A percentile compares a stretch with the other conserved stretches of the same genome.
These are phyloP conservation scores for Mnemiopsis leidyi DNA, from an alignment of 37 sponge, comb jelly and placozoan genomes.

Conservation along the genomic window DNA sequence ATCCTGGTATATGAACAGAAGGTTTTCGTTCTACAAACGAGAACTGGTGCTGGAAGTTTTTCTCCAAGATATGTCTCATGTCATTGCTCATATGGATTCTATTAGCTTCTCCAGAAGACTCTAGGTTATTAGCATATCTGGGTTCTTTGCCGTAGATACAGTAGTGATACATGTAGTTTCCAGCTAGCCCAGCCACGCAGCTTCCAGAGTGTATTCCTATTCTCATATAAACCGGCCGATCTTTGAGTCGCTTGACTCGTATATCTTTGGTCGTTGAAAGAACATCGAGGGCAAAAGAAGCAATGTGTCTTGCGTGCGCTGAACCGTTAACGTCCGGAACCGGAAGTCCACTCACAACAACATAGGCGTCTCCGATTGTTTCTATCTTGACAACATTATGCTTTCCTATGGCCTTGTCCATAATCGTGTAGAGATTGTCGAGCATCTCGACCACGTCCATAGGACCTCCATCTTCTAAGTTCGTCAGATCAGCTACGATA, in stretches of 20 bases:
- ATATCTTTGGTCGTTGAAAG: conserved; percentile 58
- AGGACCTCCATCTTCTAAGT: conserved; percentile 26
- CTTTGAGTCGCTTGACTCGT: neutral
- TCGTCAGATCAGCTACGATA: conserved; percentile 30
- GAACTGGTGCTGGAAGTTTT: neutral
- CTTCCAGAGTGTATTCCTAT: conserved; percentile 60
- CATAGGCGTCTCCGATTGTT: conserved; percentile 59
- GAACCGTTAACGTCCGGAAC: conserved; percentile 40
- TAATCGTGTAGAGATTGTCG: conserved; percentile 50
- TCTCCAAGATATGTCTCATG: conserved; percentile 48
- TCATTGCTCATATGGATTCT: conserved; percentile 55
- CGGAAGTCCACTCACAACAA: conserved; percentile 50
- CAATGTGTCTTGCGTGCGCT: conserved; percentile 48
- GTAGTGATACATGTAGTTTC: conserved; percentile 36
- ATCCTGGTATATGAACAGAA: neutral
- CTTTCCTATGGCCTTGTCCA: conserved; percentile 51
- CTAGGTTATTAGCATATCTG: conserved; percentile 42
- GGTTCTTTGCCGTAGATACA: conserved; percentile 63
- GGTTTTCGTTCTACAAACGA: conserved; percentile 21
- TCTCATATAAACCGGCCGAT: conserved; percentile 51
- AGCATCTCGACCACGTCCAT: conserved; percentile 61
- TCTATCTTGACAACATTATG: conserved; percentile 46
- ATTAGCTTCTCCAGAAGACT: conserved; percentile 34
- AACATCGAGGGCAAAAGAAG: conserved; percentile 43
- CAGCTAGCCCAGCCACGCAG: conserved; percentile 54